A percentile compares a stretch with the other conserved stretches of the same genome.
Evolutionary conservation across 2,888 invertebrate genomes (phyloP).

Genomic region (Protonemura montana): DNA sequence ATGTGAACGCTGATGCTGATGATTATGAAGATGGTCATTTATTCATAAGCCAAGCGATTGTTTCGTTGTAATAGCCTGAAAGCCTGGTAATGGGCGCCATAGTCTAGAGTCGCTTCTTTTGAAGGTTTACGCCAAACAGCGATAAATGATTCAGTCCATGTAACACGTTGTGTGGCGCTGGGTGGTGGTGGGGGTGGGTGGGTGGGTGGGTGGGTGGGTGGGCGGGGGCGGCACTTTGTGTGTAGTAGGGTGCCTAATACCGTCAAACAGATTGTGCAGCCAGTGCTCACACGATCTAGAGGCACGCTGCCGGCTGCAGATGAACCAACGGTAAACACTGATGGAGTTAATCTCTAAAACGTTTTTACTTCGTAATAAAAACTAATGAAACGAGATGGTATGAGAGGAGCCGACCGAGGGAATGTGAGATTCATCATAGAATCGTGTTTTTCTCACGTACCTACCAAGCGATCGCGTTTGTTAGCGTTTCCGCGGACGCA

Average conservation of each 20-base stretch:
- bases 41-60: not conserved
- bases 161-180: not conserved
- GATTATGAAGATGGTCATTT: not conserved
- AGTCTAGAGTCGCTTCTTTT: constrained; percentile 8
- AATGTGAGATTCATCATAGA: not conserved
- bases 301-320: not conserved
- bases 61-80: constrained; percentile 9
- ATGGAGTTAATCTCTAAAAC: constrained; percentile 25
- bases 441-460: not conserved
- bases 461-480: not conserved
- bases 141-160: constrained; percentile 13
- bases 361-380: constrained; percentile 22
- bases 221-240: not conserved
- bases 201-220: not conserved
- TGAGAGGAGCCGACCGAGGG: not conserved
- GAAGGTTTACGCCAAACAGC: constrained; percentile 12
- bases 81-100: constrained; percentile 17
- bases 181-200: too few species aligned
- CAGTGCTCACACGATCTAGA: not conserved
- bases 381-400: constrained; percentile 10
- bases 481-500: not conserved
- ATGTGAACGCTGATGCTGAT: not conserved
- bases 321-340: constrained; percentile 22
- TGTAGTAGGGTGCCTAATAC: not conserved
- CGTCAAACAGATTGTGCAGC: constrained; percentile 19